phyloP scores from a whole-genome alignment of 1,140 invertebrate species.

The Drosophila athabasca region DNA sequence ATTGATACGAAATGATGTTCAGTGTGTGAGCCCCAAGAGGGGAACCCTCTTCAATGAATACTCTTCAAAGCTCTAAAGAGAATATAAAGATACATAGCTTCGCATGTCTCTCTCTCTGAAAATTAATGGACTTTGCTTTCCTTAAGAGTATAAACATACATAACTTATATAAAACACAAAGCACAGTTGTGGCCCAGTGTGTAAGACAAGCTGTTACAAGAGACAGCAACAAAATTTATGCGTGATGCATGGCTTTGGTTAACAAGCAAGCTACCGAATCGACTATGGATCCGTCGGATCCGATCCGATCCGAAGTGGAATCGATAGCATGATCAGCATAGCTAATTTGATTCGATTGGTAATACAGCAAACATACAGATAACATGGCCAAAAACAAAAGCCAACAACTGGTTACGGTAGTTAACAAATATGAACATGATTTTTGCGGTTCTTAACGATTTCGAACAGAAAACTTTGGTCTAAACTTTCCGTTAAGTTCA shows the following conservation, averaged over 20 bases:
- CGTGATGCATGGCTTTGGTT: constrained; percentile 47
- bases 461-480: constrained; percentile 7
- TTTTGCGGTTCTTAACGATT: constrained; percentile 13
- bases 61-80: neutral
- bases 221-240: constrained; percentile 58
- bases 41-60: too few relatives aligned
- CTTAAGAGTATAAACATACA: constrained; percentile 14
- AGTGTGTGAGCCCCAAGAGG: constrained; percentile 36
- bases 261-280: constrained; percentile 48
- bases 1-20: constrained; percentile 47
- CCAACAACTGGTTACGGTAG: constrained; percentile 3
- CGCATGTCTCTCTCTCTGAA: too few relatives aligned
- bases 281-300: constrained; percentile 38
- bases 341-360: constrained; percentile 38
- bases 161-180: constrained; percentile 35
- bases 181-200: constrained; percentile 31
- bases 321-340: constrained; percentile 56
- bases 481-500: too few relatives aligned
- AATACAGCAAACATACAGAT: neutral
- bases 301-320: constrained; percentile 29
- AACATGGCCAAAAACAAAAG: constrained; percentile 28
- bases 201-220: constrained; percentile 49
- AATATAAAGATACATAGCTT: constrained; percentile 2
- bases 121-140: neutral
- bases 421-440: constrained; percentile 28